phyloP scores from a whole-genome alignment of 92 coral and sea anemone genomes.

The Chrysogorgia sp. region DNA sequence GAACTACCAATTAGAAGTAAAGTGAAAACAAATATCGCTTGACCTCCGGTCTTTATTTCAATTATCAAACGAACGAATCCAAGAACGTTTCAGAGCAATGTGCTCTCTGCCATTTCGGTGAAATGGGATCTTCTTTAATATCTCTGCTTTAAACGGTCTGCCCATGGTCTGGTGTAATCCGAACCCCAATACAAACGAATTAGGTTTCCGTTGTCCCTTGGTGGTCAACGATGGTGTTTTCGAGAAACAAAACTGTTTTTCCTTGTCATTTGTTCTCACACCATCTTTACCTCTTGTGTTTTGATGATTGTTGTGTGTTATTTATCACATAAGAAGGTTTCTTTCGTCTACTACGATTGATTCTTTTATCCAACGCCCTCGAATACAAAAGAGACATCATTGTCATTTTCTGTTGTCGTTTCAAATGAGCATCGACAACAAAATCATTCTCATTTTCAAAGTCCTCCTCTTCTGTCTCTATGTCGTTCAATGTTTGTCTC shows the following conservation, averaged over 20 bases:
- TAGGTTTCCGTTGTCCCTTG: background rate
- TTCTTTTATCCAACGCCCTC: slow-evolving; percentile 17
- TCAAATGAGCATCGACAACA: slow-evolving; percentile 22
- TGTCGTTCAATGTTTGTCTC: background rate
- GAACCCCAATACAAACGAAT: background rate
- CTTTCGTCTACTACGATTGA: background rate
- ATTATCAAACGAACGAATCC: no score
- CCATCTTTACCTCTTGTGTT: background rate
- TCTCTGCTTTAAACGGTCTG: no score
- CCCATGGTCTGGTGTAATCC: background rate
- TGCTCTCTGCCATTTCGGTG: no score
- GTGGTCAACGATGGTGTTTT: background rate
- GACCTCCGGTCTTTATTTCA: no score
- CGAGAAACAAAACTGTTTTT: background rate
- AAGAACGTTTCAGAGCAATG: no score
- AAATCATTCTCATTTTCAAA: slow-evolving; percentile 28
- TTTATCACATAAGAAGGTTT: background rate
- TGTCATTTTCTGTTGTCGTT: slow-evolving; percentile 20
- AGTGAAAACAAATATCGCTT: no score
- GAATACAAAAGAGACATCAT: slow-evolving; percentile 26
- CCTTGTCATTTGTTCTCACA: background rate
- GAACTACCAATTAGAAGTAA: no score
- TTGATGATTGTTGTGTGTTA: background rate
- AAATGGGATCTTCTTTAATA: no score
- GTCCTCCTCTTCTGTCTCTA: background rate